phyloP scores from a whole-genome alignment of 2,888 invertebrate species.

The Troides helena region DNA sequence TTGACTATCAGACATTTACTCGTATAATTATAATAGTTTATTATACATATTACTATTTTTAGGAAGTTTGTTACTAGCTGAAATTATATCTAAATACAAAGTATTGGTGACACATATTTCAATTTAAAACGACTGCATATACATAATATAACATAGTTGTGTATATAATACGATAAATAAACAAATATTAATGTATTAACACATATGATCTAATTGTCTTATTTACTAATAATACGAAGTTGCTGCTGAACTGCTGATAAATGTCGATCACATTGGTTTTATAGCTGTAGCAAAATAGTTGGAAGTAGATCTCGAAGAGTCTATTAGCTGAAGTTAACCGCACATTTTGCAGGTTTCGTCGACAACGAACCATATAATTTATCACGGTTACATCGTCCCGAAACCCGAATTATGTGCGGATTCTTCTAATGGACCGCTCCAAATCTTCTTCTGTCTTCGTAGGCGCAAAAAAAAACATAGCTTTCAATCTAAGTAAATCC shows the following conservation, averaged over 20 bases:
- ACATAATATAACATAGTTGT: too few species aligned
- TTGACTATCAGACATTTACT: too few species aligned
- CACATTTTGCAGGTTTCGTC: conserved; percentile 97
- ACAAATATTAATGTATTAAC: background rate
- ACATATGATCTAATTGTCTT: background rate
- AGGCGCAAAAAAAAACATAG: conserved; percentile 1
- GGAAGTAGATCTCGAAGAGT: background rate
- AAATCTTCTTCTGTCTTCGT: conserved; percentile 32
- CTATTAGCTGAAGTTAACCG: conserved; percentile 49
- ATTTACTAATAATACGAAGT: background rate
- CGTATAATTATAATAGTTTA: too few species aligned
- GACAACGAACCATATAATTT: conserved; percentile 92
- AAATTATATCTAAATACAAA: too few species aligned
- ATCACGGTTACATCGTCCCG: conserved; percentile 89
- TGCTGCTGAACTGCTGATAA: background rate
- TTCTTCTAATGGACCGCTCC: conserved; percentile 45
- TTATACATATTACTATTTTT: too few species aligned
- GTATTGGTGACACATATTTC: too few species aligned
- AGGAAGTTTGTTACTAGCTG: too few species aligned
- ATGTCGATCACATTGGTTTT: background rate
- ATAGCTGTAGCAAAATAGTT: background rate
- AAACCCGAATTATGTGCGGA: conserved; percentile 91
- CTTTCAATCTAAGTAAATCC: background rate
- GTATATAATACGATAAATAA: too few species aligned
- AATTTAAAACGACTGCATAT: too few species aligned